Percentiles rank a stretch among this genome's conserved stretches.
These are phyloP conservation scores for Asarcornis scutulata DNA, from an alignment of 2,113 vertebrate species.

Conservation along the genomic window DNA sequence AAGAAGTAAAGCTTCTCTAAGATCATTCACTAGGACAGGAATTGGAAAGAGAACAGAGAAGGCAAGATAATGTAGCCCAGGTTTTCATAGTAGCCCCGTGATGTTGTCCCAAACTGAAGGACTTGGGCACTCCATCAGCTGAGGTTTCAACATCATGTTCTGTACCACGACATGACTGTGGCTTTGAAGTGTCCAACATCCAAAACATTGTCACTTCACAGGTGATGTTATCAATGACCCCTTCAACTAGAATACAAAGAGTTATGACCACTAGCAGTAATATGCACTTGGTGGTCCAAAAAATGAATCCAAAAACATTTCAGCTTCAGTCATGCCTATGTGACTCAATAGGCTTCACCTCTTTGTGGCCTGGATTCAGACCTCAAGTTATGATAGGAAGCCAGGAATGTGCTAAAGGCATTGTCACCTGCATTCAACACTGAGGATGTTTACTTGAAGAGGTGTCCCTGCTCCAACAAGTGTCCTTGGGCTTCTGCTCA, in stretches of 20 bases:
- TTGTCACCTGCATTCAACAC: neutral
- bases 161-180: neutral
- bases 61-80: neutral
- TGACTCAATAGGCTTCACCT: constrained; percentile 9
- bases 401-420: constrained; percentile 3
- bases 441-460: constrained; percentile 14
- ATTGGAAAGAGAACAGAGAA: neutral
- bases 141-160: neutral
- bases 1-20: neutral
- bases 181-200: neutral
- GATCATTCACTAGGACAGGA: neutral
- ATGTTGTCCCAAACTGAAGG: neutral
- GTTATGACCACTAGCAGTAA: constrained; percentile 4
- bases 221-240: neutral
- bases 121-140: neutral
- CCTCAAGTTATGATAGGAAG: neutral
- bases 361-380: constrained; percentile 10
- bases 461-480: neutral
- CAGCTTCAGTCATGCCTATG: neutral
- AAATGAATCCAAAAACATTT: neutral
- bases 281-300: neutral
- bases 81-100: neutral
- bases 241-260: constrained; percentile 24
- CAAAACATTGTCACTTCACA: neutral
- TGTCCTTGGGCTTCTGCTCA: neutral